Conservation (phyloP, 35 echinoderm and acorn worm species). For the Strongylocentrotus purpuratus region DNA sequence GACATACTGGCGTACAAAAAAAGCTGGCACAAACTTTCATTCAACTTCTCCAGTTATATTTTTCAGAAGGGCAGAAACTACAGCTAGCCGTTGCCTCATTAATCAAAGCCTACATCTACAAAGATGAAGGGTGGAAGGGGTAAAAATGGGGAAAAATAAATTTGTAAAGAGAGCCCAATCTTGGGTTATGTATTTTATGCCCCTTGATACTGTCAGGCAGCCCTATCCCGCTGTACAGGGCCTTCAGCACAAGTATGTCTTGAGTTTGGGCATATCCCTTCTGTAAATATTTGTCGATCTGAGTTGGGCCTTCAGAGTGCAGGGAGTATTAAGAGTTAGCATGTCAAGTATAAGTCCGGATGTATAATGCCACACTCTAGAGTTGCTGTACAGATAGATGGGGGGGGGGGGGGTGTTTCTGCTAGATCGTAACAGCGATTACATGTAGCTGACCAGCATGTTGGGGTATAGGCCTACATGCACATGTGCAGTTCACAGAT, state of each 20-base stretch:
- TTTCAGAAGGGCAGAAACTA: too few relatives aligned
- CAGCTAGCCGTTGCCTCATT: too few relatives aligned
- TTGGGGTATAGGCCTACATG: background rate
- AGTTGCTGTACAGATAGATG: background rate
- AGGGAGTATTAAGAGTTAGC: constrained; percentile 20
- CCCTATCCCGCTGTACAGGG: background rate
- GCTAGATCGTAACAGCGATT: background rate
- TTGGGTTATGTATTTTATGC: background rate
- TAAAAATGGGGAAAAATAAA: background rate
- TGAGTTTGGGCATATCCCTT: constrained; percentile 39
- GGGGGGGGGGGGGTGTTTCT: background rate
- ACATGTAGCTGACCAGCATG: background rate
- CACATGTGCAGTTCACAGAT: too few relatives aligned
- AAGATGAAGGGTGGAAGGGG: too few relatives aligned
- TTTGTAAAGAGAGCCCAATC: background rate
- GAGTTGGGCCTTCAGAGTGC: background rate
- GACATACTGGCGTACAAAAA: too few relatives aligned
- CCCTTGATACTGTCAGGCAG: background rate
- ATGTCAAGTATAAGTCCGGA: constrained; percentile 45
- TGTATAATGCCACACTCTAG: constrained; percentile 27
- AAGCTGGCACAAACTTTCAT: too few relatives aligned
- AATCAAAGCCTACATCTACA: too few relatives aligned
- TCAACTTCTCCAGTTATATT: too few relatives aligned
- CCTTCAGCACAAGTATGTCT: constrained; percentile 21
- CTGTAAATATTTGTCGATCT: constrained; percentile 26